Evolutionary conservation across 2,113 vertebrate species (phyloP), one percentile per base, ranked within the genome.

Genomic region (Bombycilla garrulus): DNA sequence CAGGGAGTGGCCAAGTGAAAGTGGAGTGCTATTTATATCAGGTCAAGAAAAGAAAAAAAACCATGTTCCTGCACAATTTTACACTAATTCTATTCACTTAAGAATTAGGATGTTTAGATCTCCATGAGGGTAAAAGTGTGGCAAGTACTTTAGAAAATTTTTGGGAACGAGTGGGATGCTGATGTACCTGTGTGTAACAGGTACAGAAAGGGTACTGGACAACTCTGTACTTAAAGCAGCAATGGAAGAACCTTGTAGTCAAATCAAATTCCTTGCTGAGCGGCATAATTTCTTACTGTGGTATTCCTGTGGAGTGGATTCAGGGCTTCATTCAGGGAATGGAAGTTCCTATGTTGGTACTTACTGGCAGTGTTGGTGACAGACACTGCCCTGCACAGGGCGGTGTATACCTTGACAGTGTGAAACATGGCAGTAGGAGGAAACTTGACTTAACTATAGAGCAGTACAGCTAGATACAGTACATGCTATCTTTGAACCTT

Each of bases 281-380:
- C 0, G 0, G 9, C 24, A 84, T 57, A 0, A 13, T 62, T 45
- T 70, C 26, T 92, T 70, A 19, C 25, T 40, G 1, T 16, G 12
- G 12, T 44, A n/a, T 76, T 92, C 23, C 11, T 31, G 23, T 20
- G 62, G 48, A 7, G 29, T 13, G 35, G 35, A 35, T 80, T 91
- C 29, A 42, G 48, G 47, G n/a, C 47, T 74, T 53, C 12, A 8
- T 38, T 47, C 1, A 0, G 29, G 25, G 24, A 5, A 6, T 14
- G 11, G 24, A 31, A 10, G 14, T 47, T 91, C 4, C 2, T 36
- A 5, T 47, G 47, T 86, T 66, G 6, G 17, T 53, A 5, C 7
- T 1, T 53, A 5, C 7, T 1, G 5, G 4, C 6, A 45, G 36
- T 61, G 33, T 11, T 71, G 65, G 66, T 88, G 47, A 11, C 47